Conservation (phyloP, 2,888 invertebrate genomes). For the Peribatodes rhomboidaria region DNA sequence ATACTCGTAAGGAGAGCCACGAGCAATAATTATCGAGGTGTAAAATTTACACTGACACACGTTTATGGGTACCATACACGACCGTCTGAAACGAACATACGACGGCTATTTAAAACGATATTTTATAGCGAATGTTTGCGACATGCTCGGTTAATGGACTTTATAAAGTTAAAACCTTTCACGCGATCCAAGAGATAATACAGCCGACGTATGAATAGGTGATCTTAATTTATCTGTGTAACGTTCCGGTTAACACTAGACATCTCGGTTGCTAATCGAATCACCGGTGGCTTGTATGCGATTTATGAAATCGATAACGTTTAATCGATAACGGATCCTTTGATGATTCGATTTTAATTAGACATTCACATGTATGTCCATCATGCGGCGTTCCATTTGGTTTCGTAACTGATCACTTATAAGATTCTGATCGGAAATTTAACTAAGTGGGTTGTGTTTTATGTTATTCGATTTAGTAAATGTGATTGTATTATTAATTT, state of each 20-base stretch:
- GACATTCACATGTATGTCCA: constrained; percentile 56
- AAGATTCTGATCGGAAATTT: constrained; percentile 52
- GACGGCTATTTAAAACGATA: constrained; percentile 64
- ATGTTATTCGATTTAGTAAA: constrained; percentile 9
- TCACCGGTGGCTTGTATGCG: constrained; percentile 68
- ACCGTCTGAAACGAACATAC: constrained; percentile 49
- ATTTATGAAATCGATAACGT: constrained; percentile 73
- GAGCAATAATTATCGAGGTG: constrained; percentile 74
- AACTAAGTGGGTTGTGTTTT: constrained; percentile 32
- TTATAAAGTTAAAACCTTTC: constrained; percentile 74
- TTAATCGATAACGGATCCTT: constrained; percentile 65
- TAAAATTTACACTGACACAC: constrained; percentile 78
- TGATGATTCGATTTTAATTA: constrained; percentile 64
- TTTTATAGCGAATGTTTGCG: constrained; percentile 72
- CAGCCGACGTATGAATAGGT: constrained; percentile 81
- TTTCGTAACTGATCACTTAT: constrained; percentile 53
- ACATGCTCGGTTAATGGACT: constrained; percentile 77
- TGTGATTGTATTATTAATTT: neutral
- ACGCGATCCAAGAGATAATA: constrained; percentile 75
- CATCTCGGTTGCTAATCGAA: constrained; percentile 76
- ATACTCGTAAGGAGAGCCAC: constrained; percentile 59
- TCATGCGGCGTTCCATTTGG: constrained; percentile 46
- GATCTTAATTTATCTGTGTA: constrained; percentile 83
- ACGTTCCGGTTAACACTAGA: constrained; percentile 77
- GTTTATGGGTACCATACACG: constrained; percentile 64